phyloP scores from a whole-genome alignment of 2,797 vertebrate genomes.

The Babyrousa celebensis region DNA sequence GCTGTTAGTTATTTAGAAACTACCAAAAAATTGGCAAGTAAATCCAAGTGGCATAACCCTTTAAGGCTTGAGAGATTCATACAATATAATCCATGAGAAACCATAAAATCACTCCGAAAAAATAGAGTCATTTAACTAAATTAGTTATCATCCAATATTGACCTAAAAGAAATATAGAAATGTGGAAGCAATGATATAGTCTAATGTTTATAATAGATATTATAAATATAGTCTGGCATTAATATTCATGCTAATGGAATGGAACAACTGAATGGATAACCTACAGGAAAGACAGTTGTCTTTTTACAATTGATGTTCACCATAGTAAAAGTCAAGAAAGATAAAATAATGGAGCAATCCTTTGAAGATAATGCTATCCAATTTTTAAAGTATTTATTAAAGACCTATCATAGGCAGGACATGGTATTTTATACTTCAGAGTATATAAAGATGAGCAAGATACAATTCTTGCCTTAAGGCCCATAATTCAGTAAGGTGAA shows the following conservation, averaged over 20 bases:
- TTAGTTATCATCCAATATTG: neutral
- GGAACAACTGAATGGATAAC: neutral
- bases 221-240: neutral
- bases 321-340: conserved; percentile 5
- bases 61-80: conserved; percentile 13
- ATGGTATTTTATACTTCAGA: neutral
- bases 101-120: conserved; percentile 28
- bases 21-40: neutral
- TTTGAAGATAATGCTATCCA: neutral
- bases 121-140: conserved; percentile 1
- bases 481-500: neutral
- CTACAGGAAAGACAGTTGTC: neutral
- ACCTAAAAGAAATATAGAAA: conserved; percentile 60
- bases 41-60: neutral
- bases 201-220: conserved; percentile 23
- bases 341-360: neutral
- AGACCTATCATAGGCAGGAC: neutral
- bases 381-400: conserved; percentile 33
- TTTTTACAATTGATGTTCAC: neutral
- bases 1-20: conserved; percentile 40
- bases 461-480: neutral
- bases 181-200: conserved; percentile 33
- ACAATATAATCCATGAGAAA: neutral
- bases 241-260: neutral
- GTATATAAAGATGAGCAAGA: neutral